These are phyloP conservation scores for Falco rusticolus DNA, from an alignment of 2,797 vertebrate species.

Conservation along the genomic window DNA sequence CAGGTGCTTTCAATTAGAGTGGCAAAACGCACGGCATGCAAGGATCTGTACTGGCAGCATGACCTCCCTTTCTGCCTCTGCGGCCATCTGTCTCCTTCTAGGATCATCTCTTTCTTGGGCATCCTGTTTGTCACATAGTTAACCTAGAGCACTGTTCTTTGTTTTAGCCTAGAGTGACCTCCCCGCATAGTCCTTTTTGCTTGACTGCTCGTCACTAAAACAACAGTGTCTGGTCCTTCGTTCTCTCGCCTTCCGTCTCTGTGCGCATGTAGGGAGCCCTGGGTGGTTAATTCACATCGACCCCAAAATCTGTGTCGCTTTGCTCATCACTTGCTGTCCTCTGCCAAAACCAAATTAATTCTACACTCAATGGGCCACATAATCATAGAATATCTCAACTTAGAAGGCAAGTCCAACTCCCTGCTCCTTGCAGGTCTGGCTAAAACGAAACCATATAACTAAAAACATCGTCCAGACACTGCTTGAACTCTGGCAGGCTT, in stretches of 20 bases:
- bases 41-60: neutral
- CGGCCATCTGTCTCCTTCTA: neutral
- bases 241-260: neutral
- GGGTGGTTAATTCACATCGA: neutral
- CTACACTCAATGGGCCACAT: neutral
- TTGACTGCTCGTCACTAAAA: neutral
- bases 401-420: neutral
- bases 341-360: neutral
- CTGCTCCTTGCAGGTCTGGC: neutral
- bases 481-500: neutral
- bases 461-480: neutral
- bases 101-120: neutral
- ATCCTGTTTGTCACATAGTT: neutral
- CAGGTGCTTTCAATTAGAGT: neutral
- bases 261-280: neutral
- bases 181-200: neutral
- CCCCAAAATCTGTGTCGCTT: neutral
- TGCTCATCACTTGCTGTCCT: neutral
- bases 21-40: neutral
- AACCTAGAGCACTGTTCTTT: neutral
- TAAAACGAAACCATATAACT: neutral
- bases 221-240: neutral
- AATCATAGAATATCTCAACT: neutral
- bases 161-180: neutral
- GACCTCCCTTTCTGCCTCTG: conserved; percentile 31